A percentile compares a stretch with the other conserved stretches of the same genome.
Evolutionary conservation across 2,888 invertebrate genomes (phyloP).

Genomic region (Athalia circularis): DNA sequence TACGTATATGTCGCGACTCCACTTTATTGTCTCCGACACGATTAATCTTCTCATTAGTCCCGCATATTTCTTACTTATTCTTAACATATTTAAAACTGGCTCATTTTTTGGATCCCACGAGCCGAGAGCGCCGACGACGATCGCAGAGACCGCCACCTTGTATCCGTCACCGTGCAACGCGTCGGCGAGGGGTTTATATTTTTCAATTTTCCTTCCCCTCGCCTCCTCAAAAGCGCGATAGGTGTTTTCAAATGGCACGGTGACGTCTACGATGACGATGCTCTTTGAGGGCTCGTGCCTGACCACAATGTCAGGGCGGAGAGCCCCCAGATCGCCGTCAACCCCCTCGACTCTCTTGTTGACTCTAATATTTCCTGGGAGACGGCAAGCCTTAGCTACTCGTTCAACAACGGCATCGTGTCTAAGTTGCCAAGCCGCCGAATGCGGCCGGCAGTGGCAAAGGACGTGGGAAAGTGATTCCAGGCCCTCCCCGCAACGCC

Average conservation of each 20-base stretch:
- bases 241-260: constrained; percentile 64
- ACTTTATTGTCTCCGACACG: constrained; percentile 55
- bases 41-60: constrained; percentile 51
- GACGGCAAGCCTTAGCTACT: constrained; percentile 51
- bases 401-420: constrained; percentile 58
- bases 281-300: constrained; percentile 52
- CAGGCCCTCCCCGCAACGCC: constrained; percentile 56
- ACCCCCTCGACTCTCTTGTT: constrained; percentile 49
- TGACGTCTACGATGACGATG: constrained; percentile 61
- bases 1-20: constrained; percentile 60
- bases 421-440: constrained; percentile 58
- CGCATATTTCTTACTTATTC: constrained; percentile 45
- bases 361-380: constrained; percentile 47
- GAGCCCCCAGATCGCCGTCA: constrained; percentile 51
- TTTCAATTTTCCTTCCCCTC: constrained; percentile 54
- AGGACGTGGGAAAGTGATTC: constrained; percentile 69
- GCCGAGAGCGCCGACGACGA: constrained; percentile 64
- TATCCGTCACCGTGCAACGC: constrained; percentile 49
- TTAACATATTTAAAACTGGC: constrained; percentile 51
- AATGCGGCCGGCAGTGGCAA: constrained; percentile 63
- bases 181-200: constrained; percentile 56
- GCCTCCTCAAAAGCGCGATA: constrained; percentile 55
- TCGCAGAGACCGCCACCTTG: constrained; percentile 53
- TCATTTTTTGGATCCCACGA: constrained; percentile 63
- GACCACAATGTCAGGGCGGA: constrained; percentile 53